A percentile compares a stretch with the other conserved stretches of the same genome.
phyloP scores from a whole-genome alignment of 2,888 invertebrate genomes.

The Agrypnus murinus region DNA sequence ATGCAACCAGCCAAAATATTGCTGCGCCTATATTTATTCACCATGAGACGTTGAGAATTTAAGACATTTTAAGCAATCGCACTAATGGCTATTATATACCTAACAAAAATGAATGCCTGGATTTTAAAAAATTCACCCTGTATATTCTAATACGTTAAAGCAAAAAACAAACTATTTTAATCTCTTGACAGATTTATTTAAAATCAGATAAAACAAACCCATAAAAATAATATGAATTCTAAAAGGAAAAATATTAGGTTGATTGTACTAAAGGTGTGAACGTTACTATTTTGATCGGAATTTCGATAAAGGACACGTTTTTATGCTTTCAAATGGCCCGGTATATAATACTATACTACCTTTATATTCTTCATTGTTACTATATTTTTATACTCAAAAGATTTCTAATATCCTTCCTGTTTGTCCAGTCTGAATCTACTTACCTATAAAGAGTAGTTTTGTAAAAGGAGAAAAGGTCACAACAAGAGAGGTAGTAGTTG shows the following conservation, averaged over 20 bases:
- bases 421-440: constrained; percentile 51
- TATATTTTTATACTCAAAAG: background rate
- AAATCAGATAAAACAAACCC: constrained; percentile 51
- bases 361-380: constrained; percentile 20
- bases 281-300: constrained; percentile 54
- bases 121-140: no score
- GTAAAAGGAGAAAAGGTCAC: constrained; percentile 5
- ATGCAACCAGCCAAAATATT: constrained; percentile 13
- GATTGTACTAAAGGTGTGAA: constrained; percentile 53
- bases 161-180: background rate
- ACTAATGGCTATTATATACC: no score
- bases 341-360: background rate
- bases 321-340: constrained; percentile 19
- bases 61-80: no score
- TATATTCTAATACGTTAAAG: no score
- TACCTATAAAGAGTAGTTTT: constrained; percentile 32
- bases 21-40: background rate
- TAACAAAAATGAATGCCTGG: no score
- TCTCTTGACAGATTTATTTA: constrained; percentile 48
- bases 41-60: no score
- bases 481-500: constrained; percentile 1
- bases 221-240: constrained; percentile 25
- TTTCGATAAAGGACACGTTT: constrained; percentile 49
- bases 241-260: constrained; percentile 26
- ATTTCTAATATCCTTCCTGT: constrained; percentile 51